Conservation (phyloP, 2,113 vertebrate species). For the Cephalopterus ornatus region DNA sequence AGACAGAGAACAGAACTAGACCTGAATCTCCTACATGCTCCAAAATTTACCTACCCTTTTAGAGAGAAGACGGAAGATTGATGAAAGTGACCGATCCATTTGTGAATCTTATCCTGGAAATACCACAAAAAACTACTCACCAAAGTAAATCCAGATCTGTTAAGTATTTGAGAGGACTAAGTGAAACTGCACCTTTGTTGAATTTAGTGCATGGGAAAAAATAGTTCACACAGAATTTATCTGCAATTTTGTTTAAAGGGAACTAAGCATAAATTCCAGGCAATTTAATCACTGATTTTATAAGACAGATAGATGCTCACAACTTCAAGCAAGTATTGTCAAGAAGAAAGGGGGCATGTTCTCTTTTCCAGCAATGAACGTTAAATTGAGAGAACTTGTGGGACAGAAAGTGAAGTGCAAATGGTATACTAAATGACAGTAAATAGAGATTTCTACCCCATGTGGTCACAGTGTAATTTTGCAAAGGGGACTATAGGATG, state of each 20-base stretch:
- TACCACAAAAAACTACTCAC: neutral
- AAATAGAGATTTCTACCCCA: neutral
- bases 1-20: neutral
- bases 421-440: neutral
- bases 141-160: neutral
- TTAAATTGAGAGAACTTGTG: neutral
- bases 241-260: neutral
- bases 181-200: neutral
- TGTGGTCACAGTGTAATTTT: neutral
- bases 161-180: neutral
- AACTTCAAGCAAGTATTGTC: neutral
- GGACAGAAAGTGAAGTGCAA: neutral
- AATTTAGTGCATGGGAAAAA: neutral
- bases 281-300: neutral
- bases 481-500: neutral
- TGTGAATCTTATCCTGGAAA: neutral
- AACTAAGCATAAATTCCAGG: neutral
- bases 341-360: neutral
- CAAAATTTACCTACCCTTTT: neutral
- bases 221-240: neutral
- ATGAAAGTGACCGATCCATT: neutral
- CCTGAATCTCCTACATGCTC: neutral
- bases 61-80: neutral
- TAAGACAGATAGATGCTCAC: neutral
- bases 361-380: neutral